phyloP scores from a whole-genome alignment of 2,113 vertebrate genomes.

The Agapornis roseicollis region DNA sequence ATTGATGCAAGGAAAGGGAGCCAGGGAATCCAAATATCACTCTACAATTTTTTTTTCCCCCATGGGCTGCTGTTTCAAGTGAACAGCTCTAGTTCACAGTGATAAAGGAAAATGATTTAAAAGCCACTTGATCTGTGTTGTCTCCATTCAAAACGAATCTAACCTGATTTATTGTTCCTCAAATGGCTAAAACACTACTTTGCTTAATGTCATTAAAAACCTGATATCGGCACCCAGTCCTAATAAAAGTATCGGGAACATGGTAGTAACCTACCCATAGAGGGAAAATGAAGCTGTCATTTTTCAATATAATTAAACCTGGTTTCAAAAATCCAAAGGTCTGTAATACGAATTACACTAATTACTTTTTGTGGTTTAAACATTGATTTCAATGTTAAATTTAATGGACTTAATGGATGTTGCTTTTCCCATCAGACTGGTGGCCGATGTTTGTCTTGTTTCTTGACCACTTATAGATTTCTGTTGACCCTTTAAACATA shows the following conservation, averaged over 20 bases:
- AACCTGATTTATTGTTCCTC: constrained; percentile 68
- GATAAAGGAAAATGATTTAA: constrained; percentile 63
- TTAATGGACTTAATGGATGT: constrained; percentile 96
- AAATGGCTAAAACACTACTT: constrained; percentile 68
- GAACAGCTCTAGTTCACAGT: constrained; percentile 22
- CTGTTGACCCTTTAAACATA: constrained; percentile 81
- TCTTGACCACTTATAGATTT: constrained; percentile 84
- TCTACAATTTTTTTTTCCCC: neutral
- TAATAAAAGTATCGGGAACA: constrained; percentile 67
- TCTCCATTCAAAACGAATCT: constrained; percentile 59
- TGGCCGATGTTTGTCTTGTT: constrained; percentile 85
- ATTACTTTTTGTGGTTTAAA: constrained; percentile 87
- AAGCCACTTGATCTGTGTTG: constrained; percentile 63
- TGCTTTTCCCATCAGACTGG: constrained; percentile 84
- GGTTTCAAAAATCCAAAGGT: constrained; percentile 75
- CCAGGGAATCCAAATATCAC: constrained; percentile 37
- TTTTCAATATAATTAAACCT: constrained; percentile 79
- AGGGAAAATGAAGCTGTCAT: constrained; percentile 78
- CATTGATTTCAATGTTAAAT: constrained; percentile 92
- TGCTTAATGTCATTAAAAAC: constrained; percentile 67
- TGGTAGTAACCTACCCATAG: constrained; percentile 52
- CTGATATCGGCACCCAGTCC: constrained; percentile 55
- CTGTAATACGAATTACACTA: constrained; percentile 81
- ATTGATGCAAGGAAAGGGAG: constrained; percentile 46
- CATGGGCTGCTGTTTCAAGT: neutral